These are phyloP conservation scores for Hydropsyche tenuis DNA, from an alignment of 1,140 invertebrate species.

Conservation along the genomic window DNA sequence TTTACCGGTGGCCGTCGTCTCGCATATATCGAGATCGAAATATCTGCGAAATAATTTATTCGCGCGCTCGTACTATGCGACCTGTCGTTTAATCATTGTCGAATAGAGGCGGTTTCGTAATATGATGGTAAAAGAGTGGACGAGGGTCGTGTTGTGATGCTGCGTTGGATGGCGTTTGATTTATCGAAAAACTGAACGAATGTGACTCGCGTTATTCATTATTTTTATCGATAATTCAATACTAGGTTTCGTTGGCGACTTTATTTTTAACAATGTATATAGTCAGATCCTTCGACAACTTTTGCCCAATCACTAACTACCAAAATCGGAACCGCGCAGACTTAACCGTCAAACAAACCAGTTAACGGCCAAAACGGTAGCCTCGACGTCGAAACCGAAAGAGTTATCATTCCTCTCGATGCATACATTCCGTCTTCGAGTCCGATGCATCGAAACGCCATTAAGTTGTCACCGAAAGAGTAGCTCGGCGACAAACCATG, in stretches of 20 bases:
- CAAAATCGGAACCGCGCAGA: too few relatives aligned
- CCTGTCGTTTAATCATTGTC: conserved; percentile 13
- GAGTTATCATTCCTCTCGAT: background rate
- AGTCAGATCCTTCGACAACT: too few relatives aligned
- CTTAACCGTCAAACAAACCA: background rate
- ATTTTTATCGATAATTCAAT: too few relatives aligned
- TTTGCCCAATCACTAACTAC: too few relatives aligned
- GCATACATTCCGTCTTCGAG: background rate
- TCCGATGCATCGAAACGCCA: conserved; percentile 11
- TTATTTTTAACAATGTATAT: too few relatives aligned
- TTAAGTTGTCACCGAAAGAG: conserved; percentile 32
- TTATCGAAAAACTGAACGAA: too few relatives aligned
- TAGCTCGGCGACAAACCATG: conserved; percentile 27
- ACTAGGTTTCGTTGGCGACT: too few relatives aligned
- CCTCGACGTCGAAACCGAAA: too few relatives aligned
- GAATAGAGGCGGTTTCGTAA: background rate
- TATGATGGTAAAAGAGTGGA: background rate
- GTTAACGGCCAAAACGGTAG: background rate
- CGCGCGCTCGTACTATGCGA: background rate
- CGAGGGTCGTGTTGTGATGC: too few relatives aligned
- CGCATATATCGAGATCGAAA: conserved; percentile 25
- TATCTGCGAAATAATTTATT: conserved; percentile 30
- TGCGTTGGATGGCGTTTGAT: too few relatives aligned
- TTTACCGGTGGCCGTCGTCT: conserved; percentile 23
- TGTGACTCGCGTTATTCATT: too few relatives aligned